Conservation (phyloP, 2,888 invertebrate species). For the Spodoptera picta region DNA sequence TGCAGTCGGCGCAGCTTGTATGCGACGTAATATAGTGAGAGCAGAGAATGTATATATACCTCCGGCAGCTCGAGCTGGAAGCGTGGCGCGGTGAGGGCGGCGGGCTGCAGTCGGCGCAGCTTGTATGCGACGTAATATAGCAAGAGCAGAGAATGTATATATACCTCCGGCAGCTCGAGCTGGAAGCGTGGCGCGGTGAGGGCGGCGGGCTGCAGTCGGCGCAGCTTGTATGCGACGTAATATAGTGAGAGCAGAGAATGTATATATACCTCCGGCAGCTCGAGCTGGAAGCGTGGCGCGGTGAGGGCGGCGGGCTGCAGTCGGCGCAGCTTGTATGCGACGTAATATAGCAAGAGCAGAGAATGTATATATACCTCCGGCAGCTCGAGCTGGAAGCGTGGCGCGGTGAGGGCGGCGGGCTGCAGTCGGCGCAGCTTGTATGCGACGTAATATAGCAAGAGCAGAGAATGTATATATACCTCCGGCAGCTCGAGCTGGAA, state of each 20-base stretch:
- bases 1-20: slow-evolving; percentile 96
- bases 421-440: slow-evolving; percentile 96
- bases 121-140: slow-evolving; percentile 95
- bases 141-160: slow-evolving; percentile 60
- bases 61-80: slow-evolving; percentile 96
- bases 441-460: slow-evolving; percentile 88
- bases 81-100: slow-evolving; percentile 93
- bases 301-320: slow-evolving; percentile 96
- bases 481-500: slow-evolving; percentile 96
- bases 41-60: slow-evolving; percentile 74
- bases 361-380: slow-evolving; percentile 90
- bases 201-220: slow-evolving; percentile 96
- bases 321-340: slow-evolving; percentile 96
- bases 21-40: slow-evolving; percentile 91
- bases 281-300: slow-evolving; percentile 93
- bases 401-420: slow-evolving; percentile 94
- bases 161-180: slow-evolving; percentile 95
- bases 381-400: slow-evolving; percentile 94
- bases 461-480: slow-evolving; percentile 72
- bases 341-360: slow-evolving; percentile 73
- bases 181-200: slow-evolving; percentile 94
- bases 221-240: slow-evolving; percentile 95
- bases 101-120: slow-evolving; percentile 95
- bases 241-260: too few relatives aligned
- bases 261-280: slow-evolving; percentile 93